A percentile compares a stretch with the other conserved stretches of the same genome.
Evolutionary conservation across 2,797 vertebrate species (phyloP).

Genomic region (Halcyon badia): DNA sequence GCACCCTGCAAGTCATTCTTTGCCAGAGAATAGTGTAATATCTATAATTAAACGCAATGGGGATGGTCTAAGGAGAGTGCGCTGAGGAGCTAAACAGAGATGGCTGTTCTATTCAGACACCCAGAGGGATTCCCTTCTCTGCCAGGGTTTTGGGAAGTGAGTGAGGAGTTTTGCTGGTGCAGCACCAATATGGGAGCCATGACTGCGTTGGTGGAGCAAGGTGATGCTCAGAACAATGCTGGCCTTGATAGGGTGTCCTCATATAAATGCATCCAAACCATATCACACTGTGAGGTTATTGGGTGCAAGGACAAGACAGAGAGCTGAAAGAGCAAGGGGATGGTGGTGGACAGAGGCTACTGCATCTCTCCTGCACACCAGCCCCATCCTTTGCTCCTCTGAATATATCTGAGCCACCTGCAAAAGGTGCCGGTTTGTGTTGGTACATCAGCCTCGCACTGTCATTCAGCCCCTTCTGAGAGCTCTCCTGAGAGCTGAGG

Average conservation of each 20-base stretch:
- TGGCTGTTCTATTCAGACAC: accelerated
- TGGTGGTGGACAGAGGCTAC: background rate
- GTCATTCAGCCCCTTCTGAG: background rate
- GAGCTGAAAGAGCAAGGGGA: background rate
- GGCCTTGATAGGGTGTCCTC: accelerated
- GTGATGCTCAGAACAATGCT: accelerated
- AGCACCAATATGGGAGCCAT: accelerated
- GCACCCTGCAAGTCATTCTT: background rate
- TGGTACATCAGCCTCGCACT: accelerated
- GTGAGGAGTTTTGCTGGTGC: background rate
- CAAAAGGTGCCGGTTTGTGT: accelerated
- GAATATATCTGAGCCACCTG: background rate
- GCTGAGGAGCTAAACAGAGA: background rate
- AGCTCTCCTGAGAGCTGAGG: accelerated
- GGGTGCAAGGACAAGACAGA: background rate
- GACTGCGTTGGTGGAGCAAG: accelerated
- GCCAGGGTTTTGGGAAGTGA: accelerated
- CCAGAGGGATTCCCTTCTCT: background rate
- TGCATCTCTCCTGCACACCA: accelerated
- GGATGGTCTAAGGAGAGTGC: background rate
- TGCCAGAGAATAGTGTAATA: background rate
- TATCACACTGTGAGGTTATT: accelerated
- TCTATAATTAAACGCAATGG: background rate
- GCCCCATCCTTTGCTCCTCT: background rate
- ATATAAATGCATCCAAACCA: accelerated